Evolutionary conservation across 2,888 invertebrate genomes (phyloP).

Genomic region (Lepidocyrtinus sp.): DNA sequence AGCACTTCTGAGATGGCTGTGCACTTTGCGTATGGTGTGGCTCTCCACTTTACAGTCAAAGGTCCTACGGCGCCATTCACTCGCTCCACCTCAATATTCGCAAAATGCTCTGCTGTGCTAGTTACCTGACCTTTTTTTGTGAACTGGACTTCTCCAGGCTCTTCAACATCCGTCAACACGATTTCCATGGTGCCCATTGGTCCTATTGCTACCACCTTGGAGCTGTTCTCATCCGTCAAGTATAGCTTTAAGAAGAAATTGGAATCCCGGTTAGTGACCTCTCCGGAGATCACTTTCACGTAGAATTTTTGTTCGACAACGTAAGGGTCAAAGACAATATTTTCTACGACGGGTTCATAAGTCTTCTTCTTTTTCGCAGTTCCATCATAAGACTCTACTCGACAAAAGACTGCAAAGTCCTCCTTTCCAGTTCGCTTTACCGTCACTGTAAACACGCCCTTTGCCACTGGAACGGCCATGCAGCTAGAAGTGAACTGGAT

Average conservation of each 20-base stretch:
- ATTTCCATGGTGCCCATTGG: conserved; percentile 75
- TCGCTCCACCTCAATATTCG: conserved; percentile 73
- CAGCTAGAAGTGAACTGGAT: conserved; percentile 75
- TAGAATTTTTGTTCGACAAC: conserved; percentile 30
- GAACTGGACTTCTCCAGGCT: conserved; percentile 76
- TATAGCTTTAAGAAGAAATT: conserved; percentile 76
- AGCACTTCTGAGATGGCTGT: not conserved
- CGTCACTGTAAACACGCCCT: conserved; percentile 72
- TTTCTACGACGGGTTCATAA: conserved; percentile 37
- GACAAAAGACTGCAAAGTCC: conserved; percentile 72
- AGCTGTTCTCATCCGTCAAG: conserved; percentile 38
- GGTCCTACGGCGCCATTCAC: conserved; percentile 75
- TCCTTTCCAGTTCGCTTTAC: conserved; percentile 74
- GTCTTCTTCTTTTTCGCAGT: conserved; percentile 70
- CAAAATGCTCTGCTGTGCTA: conserved; percentile 75
- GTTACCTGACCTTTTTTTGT: conserved; percentile 75
- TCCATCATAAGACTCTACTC: conserved; percentile 77
- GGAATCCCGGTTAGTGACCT: conserved; percentile 77
- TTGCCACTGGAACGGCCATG: conserved; percentile 75
- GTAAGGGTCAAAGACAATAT: conserved; percentile 43
- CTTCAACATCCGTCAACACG: conserved; percentile 77
- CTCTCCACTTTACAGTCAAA: conserved; percentile 74
- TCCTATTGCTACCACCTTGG: conserved; percentile 73
- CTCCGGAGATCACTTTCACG: conserved; percentile 74
- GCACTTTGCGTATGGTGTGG: conserved; percentile 75